Base-by-base conservation (phyloP, 2,888 invertebrate species). In the Ariolimax columbianus region DNA sequence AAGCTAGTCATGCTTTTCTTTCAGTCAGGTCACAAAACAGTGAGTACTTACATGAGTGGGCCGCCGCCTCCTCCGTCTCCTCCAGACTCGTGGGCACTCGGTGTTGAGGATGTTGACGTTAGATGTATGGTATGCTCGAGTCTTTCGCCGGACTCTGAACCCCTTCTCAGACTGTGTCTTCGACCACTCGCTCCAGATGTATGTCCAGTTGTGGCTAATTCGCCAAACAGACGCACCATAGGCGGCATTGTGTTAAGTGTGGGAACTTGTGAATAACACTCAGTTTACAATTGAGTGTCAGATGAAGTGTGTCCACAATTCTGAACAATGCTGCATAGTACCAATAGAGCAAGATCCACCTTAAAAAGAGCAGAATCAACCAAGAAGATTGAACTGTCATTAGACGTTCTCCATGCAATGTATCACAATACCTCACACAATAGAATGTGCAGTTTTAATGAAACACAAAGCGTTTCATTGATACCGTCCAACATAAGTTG, bases 111-210 rank as follows among this genome's bases (percentile, higher is more conserved):
- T 80, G 88, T 87, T 30, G 89, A 89, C 55, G 89, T 90, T 79
- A 89, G 82, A 77, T 89, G 91, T 83, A 91, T 91, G 0, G 91
- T 91, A 86, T 91, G 89, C 80, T 92, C 90, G 30, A 92, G 86
- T 66, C 88, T 86, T 68, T 91, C 91, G 0, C 91, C 91, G 47
- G 89, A 88, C 78, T 90, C 91, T 17, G 92, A 91, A 14, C 91
- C 89, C 75, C 91, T 83, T 59, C 91, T 84, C 30, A 91, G 88
- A 82, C 91, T 91, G 30, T 90, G 88, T 63, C 91, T 81, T 40
- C 91, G 80, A 33, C 82, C 83, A 59, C 85, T 77, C 26, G 87
- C 85, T 51, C 89, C 88, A 3, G 88, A 84, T 38, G 87, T 79
- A 40, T 87, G 87, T 63, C 88, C 85, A 26, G 86, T 82, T 30